Evolutionary conservation across 2,888 invertebrate genomes (phyloP), one percentile per base, ranked within the genome.

Genomic region (Incurvaria masculella): DNA sequence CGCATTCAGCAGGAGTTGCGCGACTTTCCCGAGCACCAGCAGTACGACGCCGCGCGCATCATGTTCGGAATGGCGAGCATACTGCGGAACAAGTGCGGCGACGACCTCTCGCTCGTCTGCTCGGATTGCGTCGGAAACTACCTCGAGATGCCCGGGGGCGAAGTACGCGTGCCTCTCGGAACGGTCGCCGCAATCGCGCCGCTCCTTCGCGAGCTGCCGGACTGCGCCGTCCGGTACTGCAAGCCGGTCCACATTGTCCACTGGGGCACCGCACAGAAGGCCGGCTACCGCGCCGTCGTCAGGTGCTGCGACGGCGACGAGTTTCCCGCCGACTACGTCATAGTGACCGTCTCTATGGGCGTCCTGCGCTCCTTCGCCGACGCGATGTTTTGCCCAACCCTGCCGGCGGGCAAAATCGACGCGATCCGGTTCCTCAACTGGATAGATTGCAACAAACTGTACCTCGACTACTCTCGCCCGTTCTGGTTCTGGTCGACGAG

Each of bases 371-470:
- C 79, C 38, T 83, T 86, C 57, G 80, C 85, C 1, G 68, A 79
- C 3, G 79, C 79, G 50, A 61, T 91, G 56, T 92, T 92, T 60
- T 84, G 84, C 55, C 91, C 91, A 0, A 70, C 79, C 1, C 64
- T 92, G 42, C 89, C 91, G 0, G 63, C 79, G 2, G 79, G 81
- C 4, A 92, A 92, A 70, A 72, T 85, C 33, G 82, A 81, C 54
- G 87, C 90, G 0, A 87, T 91, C 57, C 72, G 74, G 26, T 76
- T 79, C 56, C 65, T 88, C 26, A 88, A 90, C 4, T 88, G 80
- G 57, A 92, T 91, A 1, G 81, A 79, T 57, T 87, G 89, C 10
- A 85, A 89, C 58, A 91, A 90, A 71, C 82, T 92, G 33, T 91
- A 87, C 60, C 64, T 91, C 40, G 86, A 89, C 57, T 92, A 89